These are phyloP conservation scores for Phrynosoma blainvillii DNA, from an alignment of 2,113 vertebrate genomes.

Conservation along the genomic window DNA sequence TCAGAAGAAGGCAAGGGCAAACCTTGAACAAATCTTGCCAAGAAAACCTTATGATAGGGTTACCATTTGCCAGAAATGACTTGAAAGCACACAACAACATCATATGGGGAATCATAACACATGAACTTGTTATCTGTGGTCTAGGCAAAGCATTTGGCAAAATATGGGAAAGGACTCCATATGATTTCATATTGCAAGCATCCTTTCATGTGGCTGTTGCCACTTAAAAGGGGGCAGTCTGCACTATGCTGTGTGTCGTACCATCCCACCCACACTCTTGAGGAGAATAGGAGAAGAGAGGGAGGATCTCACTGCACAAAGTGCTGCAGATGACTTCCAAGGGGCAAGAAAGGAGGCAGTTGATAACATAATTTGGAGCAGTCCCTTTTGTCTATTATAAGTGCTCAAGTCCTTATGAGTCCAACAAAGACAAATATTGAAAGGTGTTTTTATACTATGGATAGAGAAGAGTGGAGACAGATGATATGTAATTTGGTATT, in stretches of 20 bases:
- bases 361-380: not conserved
- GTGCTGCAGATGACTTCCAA: not conserved
- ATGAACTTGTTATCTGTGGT: not conserved
- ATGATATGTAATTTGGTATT: no score
- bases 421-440: no score
- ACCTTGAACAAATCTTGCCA: no score
- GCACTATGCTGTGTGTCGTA: not conserved
- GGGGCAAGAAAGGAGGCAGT: not conserved
- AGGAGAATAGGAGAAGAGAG: not conserved
- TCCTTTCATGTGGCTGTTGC: not conserved
- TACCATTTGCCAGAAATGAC: no score
- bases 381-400: not conserved
- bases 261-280: not conserved
- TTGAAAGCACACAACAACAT: no score
- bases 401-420: no score
- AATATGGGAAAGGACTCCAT: not conserved
- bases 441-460: no score
- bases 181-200: not conserved
- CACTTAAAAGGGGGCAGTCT: not conserved
- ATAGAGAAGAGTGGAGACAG: no score
- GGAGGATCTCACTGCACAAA: no score
- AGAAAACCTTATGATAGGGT: no score
- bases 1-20: no score
- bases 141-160: not conserved
- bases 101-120: not conserved